Conservation (phyloP, 2,888 invertebrate genomes). For the Holacanthella duospinosa region DNA sequence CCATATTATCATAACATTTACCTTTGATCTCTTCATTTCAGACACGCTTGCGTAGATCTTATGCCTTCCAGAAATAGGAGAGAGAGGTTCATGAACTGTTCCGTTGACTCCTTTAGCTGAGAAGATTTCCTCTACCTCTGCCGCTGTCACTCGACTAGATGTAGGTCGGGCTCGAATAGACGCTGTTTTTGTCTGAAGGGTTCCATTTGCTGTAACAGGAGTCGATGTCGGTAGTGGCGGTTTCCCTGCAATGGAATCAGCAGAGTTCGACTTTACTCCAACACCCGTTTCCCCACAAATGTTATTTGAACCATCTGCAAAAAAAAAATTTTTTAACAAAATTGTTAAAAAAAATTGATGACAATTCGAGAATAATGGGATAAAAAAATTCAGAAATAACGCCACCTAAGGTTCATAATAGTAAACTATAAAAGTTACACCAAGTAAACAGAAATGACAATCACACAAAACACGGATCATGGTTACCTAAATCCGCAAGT, state of each 20-base stretch:
- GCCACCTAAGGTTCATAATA: no score
- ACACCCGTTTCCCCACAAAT: slow-evolving; percentile 22
- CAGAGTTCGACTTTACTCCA: slow-evolving; percentile 35
- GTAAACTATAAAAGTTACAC: no score
- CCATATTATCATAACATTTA: no score
- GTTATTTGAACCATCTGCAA: slow-evolving; percentile 22
- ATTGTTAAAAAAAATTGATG: neutral
- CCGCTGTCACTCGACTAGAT: slow-evolving; percentile 77
- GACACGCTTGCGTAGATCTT: slow-evolving; percentile 85
- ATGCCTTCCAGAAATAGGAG: slow-evolving; percentile 39
- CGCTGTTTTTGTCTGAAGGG: slow-evolving; percentile 64
- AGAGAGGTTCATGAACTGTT: slow-evolving; percentile 28
- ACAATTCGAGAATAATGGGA: no score
- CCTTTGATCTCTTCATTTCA: slow-evolving; percentile 82
- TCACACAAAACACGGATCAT: no score
- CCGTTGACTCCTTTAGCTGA: slow-evolving; percentile 61
- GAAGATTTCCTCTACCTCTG: slow-evolving; percentile 85
- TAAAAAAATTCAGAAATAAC: no score
- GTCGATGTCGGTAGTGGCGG: slow-evolving; percentile 38
- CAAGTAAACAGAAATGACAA: neutral
- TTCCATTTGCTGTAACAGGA: slow-evolving; percentile 26
- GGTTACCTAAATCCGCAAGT: slow-evolving; percentile 52
- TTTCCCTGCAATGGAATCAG: slow-evolving; percentile 36
- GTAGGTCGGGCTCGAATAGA: slow-evolving; percentile 81
- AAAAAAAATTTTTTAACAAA: slow-evolving; percentile 9